Evolutionary conservation across 2,888 invertebrate genomes (phyloP).

Genomic region (Pollenia amentaria): DNA sequence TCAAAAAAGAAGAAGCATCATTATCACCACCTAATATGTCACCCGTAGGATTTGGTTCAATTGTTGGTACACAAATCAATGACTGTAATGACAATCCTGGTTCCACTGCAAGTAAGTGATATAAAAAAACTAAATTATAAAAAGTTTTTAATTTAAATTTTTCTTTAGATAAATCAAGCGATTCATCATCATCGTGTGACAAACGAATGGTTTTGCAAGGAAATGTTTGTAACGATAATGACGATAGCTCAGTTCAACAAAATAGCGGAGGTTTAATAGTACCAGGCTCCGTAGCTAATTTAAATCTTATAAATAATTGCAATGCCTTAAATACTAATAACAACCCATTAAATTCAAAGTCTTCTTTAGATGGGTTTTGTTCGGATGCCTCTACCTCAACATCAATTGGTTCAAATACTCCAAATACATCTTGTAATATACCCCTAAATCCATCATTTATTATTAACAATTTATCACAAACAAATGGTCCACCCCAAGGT

Average conservation of each 20-base stretch:
- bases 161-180: conserved; percentile 58
- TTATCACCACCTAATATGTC: conserved; percentile 81
- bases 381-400: conserved; percentile 45
- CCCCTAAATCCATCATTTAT: conserved; percentile 59
- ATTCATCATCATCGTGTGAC: conserved; percentile 51
- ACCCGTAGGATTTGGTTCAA: conserved; percentile 82
- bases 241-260: conserved; percentile 62
- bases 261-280: conserved; percentile 66
- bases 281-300: conserved; percentile 74
- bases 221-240: conserved; percentile 55
- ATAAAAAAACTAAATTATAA: neutral
- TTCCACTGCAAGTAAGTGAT: conserved; percentile 67
- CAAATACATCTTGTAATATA: conserved; percentile 57
- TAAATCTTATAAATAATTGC: conserved; percentile 58
- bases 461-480: conserved; percentile 55
- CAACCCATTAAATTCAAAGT: conserved; percentile 59
- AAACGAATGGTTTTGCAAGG: conserved; percentile 42
- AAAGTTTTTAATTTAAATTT: neutral
- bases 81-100: conserved; percentile 73
- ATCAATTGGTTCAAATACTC: conserved; percentile 41
- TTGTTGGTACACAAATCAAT: conserved; percentile 71
- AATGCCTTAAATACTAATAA: conserved; percentile 46
- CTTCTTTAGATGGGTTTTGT: conserved; percentile 57
- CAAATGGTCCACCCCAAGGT: conserved; percentile 53
- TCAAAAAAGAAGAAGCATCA: conserved; percentile 81